phyloP scores from a whole-genome alignment of 2,113 vertebrate genomes.

The Numenius arquata region DNA sequence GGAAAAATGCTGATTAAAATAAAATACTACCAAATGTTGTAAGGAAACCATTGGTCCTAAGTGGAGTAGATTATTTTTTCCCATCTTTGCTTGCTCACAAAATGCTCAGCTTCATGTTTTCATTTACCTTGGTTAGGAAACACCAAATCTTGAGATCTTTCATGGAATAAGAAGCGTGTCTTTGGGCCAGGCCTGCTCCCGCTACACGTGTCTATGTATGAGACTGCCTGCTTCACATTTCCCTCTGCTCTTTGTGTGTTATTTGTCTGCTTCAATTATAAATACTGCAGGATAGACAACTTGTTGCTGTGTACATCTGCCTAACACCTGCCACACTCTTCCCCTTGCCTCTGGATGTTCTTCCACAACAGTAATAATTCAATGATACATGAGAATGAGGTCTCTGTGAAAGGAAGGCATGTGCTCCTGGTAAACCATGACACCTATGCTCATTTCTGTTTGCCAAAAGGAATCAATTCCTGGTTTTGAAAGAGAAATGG shows the following conservation, averaged over 20 bases:
- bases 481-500: not conserved
- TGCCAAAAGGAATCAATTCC: not conserved
- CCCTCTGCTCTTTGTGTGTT: not conserved
- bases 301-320: not conserved
- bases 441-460: not conserved
- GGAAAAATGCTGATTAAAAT: not conserved
- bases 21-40: not conserved
- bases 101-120: not conserved
- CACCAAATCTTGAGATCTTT: not conserved
- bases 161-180: not conserved
- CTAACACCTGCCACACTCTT: not conserved
- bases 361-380: not conserved
- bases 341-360: not conserved
- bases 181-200: not conserved
- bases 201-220: not conserved
- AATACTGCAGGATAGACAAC: not conserved
- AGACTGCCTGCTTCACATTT: not conserved
- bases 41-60: not conserved
- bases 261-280: not conserved
- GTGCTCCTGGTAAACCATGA: not conserved
- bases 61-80: not conserved
- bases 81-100: not conserved
- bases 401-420: not conserved
- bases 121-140: slow-evolving; percentile 10
- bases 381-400: not conserved